Evolutionary conservation across 2,888 invertebrate species (phyloP), one percentile per base, ranked within the genome.

Genomic region (Drosophila dives): DNA sequence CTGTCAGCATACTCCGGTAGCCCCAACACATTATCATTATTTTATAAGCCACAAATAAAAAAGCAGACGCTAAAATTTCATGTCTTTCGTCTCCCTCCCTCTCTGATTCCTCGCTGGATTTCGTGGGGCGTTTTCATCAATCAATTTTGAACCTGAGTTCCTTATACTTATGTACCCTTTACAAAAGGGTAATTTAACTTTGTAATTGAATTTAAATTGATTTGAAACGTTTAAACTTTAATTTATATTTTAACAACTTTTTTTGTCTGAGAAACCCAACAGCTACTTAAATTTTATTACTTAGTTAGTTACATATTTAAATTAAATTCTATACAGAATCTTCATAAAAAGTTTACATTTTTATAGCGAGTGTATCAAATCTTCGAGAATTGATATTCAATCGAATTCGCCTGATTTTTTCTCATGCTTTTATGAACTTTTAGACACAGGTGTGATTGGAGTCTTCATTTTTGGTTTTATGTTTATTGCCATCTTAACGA

Each of bases 101-200:
- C 48, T 32, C 55, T 26, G 26, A 53, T 29, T 50, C 49, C 55
- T 15, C 34, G 29, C 45, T 73, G 36, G 17, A 56, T 64, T 72
- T 70, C 61, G 51, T 76, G 77, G 77, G 86, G 86, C 86, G 88
- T 89, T 89, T 89, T 85, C 90, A 88, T 88, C 85, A 88, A 88
- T 85, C 86, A 89, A 84, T 86, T 89, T 75, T 53, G 80, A 74
- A 63, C 75, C 45, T 71, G 64, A 77, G 58, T 75, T 76, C 69
- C 70, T 61, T 66, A 48, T 58, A 61, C 42, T 34, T 42, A 42
- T 29, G 23, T 40, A 61, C 54, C 32, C 54, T n/a, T 12, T 15
- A 36, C 34, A 26, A 29, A 29, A 33, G 49, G 11, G 54, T 11
- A 49, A 49, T 20, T 34, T 48, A 33, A 20, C 8, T 66, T 12